Evolutionary conservation across 1,140 invertebrate genomes (phyloP), one percentile per base, ranked within the genome.

Genomic region (Galendromus occidentalis): DNA sequence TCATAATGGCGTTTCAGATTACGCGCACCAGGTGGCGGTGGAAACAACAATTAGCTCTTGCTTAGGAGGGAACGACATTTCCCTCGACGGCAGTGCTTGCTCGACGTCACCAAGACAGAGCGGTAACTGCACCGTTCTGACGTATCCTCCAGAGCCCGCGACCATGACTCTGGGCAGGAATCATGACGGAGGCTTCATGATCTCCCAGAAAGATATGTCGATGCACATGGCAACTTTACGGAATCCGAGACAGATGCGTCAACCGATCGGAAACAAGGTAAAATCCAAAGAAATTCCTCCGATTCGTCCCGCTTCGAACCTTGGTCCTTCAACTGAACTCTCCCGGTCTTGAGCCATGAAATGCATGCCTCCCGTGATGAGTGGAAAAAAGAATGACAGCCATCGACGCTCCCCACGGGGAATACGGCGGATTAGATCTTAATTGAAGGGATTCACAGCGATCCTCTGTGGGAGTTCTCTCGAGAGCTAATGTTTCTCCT

Each of bases 1-100:
- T 25, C 14, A 59, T 25, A 33, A 59, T 59, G 33, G 25, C 45
- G 33, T 59, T 59, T 59, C 22, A 59, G 51, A 59, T 14, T 59
- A 59, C 22, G 51, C 25, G 25, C 51, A 59, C 33, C 51, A 59
- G 51, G 51, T 59, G 25, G 51, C 51, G 51, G 51, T 59, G 25
- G 51, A 59, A 59, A 59, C 51, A 33, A 59, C 51, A 33, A 17
- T 59, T 33, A 59, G 51, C 51, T 59, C 51, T 25, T 59, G 51
- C 51, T 33, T 59, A 25, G 51, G 51, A 14, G 51, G 51, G 2
- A 59, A 59, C 22, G 51, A 59, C 51, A 25, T 59, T 14, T 59
- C 51, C 20, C 51, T 59, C 17, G 51, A 59, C 22, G 51, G 51
- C 51, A 59, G 51, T 22, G 51, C 51, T 17, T 59, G 51, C 20